Evolutionary conservation across 2,888 invertebrate genomes (phyloP).

Genomic region (Dolichopus griseipennis): DNA sequence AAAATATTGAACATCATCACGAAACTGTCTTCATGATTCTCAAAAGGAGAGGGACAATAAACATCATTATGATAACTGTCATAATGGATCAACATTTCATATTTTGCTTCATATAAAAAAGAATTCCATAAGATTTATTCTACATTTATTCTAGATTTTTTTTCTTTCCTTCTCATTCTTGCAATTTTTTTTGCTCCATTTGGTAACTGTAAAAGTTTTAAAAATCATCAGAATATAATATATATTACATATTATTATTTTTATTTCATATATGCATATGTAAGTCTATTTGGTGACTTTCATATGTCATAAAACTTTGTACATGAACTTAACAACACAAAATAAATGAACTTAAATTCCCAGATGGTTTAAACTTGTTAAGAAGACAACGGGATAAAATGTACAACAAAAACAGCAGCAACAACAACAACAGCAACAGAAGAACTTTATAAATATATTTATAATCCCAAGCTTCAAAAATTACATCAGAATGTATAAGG

Average conservation of each 20-base stretch:
- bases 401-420: background rate
- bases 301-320: background rate
- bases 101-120: background rate
- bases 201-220: background rate
- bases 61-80: background rate
- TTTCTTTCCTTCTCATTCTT: too few relatives aligned
- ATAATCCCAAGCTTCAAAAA: too few relatives aligned
- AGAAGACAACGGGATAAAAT: background rate
- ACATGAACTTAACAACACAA: too few relatives aligned
- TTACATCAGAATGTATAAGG: too few relatives aligned
- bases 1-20: too few relatives aligned
- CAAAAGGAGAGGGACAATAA: too few relatives aligned
- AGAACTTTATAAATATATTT: too few relatives aligned
- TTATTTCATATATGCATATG: background rate
- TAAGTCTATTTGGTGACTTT: background rate
- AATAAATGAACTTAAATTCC: background rate
- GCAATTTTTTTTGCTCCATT: background rate
- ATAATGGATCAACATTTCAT: background rate
- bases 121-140: background rate
- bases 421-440: too few relatives aligned
- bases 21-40: too few relatives aligned
- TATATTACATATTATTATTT: too few relatives aligned
- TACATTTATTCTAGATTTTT: too few relatives aligned
- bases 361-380: too few relatives aligned
- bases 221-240: background rate